Conservation (phyloP, 2,888 invertebrate genomes). For the Aplocera efformata region DNA sequence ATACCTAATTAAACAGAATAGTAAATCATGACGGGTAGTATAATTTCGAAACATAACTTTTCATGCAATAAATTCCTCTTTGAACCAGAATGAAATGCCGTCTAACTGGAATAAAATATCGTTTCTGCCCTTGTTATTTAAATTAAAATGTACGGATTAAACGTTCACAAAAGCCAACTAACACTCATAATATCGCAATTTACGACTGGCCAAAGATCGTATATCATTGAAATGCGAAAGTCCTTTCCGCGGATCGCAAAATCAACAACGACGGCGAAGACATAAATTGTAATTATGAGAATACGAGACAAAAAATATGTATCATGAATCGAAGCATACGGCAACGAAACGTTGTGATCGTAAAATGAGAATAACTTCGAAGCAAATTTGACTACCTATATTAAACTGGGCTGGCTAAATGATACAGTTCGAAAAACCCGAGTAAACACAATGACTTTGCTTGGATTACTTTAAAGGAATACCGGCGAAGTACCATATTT, state of each 20-base stretch:
- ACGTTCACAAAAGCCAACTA: slow-evolving; percentile 15
- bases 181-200: slow-evolving; percentile 19
- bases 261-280: slow-evolving; percentile 21
- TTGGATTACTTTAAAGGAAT: too few species aligned
- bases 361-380: too few species aligned
- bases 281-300: slow-evolving; percentile 56
- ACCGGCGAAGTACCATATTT: too few species aligned
- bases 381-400: too few species aligned
- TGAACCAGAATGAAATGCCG: neutral
- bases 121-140: slow-evolving; percentile 11
- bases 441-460: too few species aligned
- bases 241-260: slow-evolving; percentile 20
- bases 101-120: slow-evolving; percentile 2
- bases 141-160: slow-evolving; percentile 19
- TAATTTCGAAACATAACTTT: too few species aligned
- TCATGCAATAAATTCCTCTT: too few species aligned
- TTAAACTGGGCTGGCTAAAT: too few species aligned
- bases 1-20: neutral
- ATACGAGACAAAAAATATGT: slow-evolving; percentile 25
- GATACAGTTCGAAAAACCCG: too few species aligned
- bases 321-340: slow-evolving; percentile 16
- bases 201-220: slow-evolving; percentile 19
- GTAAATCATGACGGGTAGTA: too few species aligned
- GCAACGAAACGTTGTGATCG: too few species aligned
- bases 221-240: slow-evolving; percentile 21